Evolutionary conservation across 35 echinoderm and acorn worm genomes (phyloP), one percentile per base, ranked within the genome.

Genomic region (Lytechinus variegatus): DNA sequence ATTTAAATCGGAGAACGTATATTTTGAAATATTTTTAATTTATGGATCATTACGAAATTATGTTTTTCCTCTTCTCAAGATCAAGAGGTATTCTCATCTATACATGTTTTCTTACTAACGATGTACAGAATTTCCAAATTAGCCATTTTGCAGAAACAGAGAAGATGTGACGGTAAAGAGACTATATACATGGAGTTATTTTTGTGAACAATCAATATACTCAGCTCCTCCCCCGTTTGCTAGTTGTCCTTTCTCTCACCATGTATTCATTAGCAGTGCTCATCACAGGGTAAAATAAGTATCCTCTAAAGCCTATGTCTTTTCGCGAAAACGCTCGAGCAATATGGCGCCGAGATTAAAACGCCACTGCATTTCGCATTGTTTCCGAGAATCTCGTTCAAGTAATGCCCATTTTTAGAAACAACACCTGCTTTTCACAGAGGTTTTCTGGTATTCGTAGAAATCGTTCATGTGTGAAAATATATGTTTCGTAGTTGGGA

Each of bases 201-300:
- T 79, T 79, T 79, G 66, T 79, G 66, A 7, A 19, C 66, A 79
- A 79, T 79, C 66, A 79, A 79, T n/a, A 16, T n/a, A 24, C 66
- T 24, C 66, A 79, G 66, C 66, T 79, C 66, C 66, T 79, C 66
- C 66, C 19, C 66, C 66, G 66, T 16, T n/a, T 19, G 66, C 16
- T 79, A 79, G 66, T 7, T 79, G 21, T 24, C 66, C 66, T 4
- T 16, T 79, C 66, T 24, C n/a, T 79, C 66, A 79, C 4, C 66
- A 16, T 79, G 66, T 79, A 79, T 79, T 79, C 66, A 79, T 79
- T 79, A 79, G 66, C 1, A 79, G 66, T 5, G 6, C 21, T 1
- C 66, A 79, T 79, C 66, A 79, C 66, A 79, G n/a, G 66, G 66
- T 79, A 79, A 79, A 79, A 79, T 79, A 79, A 79, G 66, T 79